Base-by-base conservation (phyloP, 2,797 vertebrate species). In the Sebastes vulpes region DNA sequence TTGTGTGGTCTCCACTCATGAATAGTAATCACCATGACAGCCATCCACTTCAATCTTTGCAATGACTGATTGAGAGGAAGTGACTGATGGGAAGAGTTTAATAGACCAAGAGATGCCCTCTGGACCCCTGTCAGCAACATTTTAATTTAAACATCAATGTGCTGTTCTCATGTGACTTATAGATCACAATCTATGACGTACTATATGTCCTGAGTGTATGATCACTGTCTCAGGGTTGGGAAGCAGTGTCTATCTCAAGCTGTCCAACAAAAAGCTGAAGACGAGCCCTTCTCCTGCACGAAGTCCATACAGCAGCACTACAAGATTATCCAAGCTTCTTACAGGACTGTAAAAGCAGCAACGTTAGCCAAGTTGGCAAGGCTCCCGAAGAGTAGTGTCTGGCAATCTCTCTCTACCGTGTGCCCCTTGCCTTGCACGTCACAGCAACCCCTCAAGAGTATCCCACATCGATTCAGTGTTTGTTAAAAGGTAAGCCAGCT, bases 21-120 rank as follows among this genome's bases (percentile, higher is more conserved):
- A 88, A 92, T 82, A 86, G 61, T 86, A 74, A 93, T 79, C 53
- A 67, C 20, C 65, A 60, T 57, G 79, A 82, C 21, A 71, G 53
- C 42, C 23, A 46, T 46, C 42, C 6, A 26, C 32, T 50, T 66
- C 26, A 3, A 21, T 21, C 35, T 53, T 8, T 28, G 32, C 58
- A 20, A 3, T 52, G 65, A 78, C 9, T 56, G 81, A 81, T 28
- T 79, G 65, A 64, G 26, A 53, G 32, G 23, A 65, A 50, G 25
- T 31, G 31, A 77, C 23, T 25, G 63, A 72, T 63, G n/a, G 58
- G 79, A 74, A 65, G 12, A 1, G 12, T 50, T 67, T 68, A 54
- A 71, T 65, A 57, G 61, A 71, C 72, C 20, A 42, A 20, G 46
- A 16, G 20, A 11, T 7, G 10, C 26, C 65, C 46, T 1, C 29